Percentiles rank a stretch among this genome's conserved stretches.
Conservation (phyloP, 92 coral and sea anemone species). For the Epizoanthus illoricatus region DNA sequence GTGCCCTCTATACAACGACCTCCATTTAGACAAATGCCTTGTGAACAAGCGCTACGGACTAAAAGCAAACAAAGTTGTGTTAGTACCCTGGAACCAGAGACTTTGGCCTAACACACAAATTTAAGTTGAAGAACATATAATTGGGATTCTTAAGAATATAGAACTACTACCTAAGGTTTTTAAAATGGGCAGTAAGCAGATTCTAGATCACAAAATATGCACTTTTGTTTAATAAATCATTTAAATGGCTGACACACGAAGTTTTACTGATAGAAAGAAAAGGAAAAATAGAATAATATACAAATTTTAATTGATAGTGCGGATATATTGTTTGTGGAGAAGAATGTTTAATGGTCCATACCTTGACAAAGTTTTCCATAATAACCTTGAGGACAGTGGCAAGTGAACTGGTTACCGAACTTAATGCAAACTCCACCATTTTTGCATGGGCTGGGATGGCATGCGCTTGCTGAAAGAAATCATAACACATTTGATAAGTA, state of each 20-base stretch:
- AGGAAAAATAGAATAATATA: no score
- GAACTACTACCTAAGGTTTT: no score
- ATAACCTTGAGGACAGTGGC: conserved; percentile 88
- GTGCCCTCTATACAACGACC: conserved; percentile 84
- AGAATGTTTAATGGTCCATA: conserved; percentile 28
- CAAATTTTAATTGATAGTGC: no score
- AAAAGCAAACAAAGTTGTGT: not conserved
- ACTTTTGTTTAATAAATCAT: no score
- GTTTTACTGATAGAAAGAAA: no score
- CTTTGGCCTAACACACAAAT: not conserved
- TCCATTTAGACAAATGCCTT: conserved; percentile 77
- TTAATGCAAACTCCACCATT: conserved; percentile 84
- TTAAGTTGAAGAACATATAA: not conserved
- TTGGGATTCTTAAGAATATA: no score
- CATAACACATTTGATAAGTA: not conserved
- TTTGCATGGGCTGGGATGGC: conserved; percentile 90
- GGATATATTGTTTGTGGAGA: no score
- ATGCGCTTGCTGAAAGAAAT: conserved; percentile 68
- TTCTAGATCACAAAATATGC: no score
- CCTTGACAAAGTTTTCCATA: conserved; percentile 89
- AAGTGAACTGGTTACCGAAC: conserved; percentile 71
- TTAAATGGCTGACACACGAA: no score
- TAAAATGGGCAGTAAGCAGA: no score
- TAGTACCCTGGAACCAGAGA: not conserved
- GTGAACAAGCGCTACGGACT: conserved; percentile 80